Base-by-base conservation (phyloP, 1,140 invertebrate species). In the Cydia strobilella region DNA sequence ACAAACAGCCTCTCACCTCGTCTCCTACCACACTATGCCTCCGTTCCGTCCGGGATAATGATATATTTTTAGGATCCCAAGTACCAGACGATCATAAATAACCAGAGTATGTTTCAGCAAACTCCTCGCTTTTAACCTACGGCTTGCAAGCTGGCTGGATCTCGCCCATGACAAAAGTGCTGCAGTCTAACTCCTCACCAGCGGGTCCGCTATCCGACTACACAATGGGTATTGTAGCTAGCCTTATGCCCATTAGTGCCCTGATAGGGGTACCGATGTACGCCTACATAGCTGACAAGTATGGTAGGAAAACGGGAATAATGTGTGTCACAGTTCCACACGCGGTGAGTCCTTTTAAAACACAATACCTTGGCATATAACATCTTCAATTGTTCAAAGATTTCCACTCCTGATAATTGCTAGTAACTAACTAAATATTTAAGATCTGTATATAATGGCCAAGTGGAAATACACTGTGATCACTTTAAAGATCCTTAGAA, bases 131-230 rank as follows among this genome's bases (percentile, higher is more conserved):
- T 0, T 71, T 95, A 2, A 79, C 84, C 0, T 94, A 94, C 72
- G 94, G 94, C 0, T 84, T 90, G 10, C 88, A 93, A 51, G 76
- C 92, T 3, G 94, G 94, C 6, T 95, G 94, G 94, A 80, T 92
- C 3, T 94, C 94, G 0, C 94, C 94, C 2, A 85, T 91, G 59
- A 84, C 92, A 4, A 91, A 92, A 1, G 72, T 85, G n/a, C 76
- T 95, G 0, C 87, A 90, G 71, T 89, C 90, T 0, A 63, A 82
- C 0, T 27, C 88, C 25, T 87, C 90, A 0, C 93, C 94, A 0
- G 80, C 93, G 0, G 93, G 91, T 2, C 89, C 93, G 0, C 82
- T 95, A 63, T 91, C 93, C 0, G 85, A 92, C 27, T 84, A 90
- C 1, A 83, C 82, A 7, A 84, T 93, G 15, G 92, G 92, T 0